A percentile compares a stretch with the other conserved stretches of the same genome.
Conservation (phyloP, 2,888 invertebrate species). For the Keiferia lycopersicella region DNA sequence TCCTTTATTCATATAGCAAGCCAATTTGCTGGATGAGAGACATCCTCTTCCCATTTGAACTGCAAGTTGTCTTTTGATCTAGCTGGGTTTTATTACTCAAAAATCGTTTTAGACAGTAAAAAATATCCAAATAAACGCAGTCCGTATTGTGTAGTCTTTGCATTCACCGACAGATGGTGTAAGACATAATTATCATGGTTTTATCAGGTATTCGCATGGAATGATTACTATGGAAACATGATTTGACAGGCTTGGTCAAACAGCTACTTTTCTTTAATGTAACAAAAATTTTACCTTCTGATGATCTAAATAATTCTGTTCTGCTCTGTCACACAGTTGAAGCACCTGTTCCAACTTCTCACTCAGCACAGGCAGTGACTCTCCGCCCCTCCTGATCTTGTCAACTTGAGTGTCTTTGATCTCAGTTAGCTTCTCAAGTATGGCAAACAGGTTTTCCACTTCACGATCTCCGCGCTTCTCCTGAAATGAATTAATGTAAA, state of each 20-base stretch:
- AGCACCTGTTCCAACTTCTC: slow-evolving; percentile 85
- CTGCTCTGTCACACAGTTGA: slow-evolving; percentile 82
- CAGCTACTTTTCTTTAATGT: background rate
- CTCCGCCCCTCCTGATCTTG: slow-evolving; percentile 83
- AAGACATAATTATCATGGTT: too few relatives aligned
- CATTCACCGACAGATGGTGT: too few relatives aligned
- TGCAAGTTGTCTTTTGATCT: too few relatives aligned
- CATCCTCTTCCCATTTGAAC: background rate
- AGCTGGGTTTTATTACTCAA: too few relatives aligned
- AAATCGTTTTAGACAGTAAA: too few relatives aligned
- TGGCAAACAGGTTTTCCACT: slow-evolving; percentile 88
- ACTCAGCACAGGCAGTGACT: slow-evolving; percentile 82
- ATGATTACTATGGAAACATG: too few relatives aligned
- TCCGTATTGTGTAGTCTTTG: too few relatives aligned
- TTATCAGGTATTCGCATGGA: too few relatives aligned
- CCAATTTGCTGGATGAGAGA: too few relatives aligned
- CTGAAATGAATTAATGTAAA: slow-evolving; percentile 64
- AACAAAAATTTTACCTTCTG: slow-evolving; percentile 70
- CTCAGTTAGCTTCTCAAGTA: slow-evolving; percentile 88
- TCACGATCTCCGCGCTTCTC: slow-evolving; percentile 89
- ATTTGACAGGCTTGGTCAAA: too few relatives aligned
- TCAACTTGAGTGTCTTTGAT: slow-evolving; percentile 88
- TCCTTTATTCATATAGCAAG: too few relatives aligned
- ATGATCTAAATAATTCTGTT: slow-evolving; percentile 80
- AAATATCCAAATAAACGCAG: too few relatives aligned